Percentiles rank a stretch among this genome's conserved stretches.
These are phyloP conservation scores for Brachionus manjavacas DNA, from an alignment of 1,140 invertebrate genomes.

Conservation along the genomic window DNA sequence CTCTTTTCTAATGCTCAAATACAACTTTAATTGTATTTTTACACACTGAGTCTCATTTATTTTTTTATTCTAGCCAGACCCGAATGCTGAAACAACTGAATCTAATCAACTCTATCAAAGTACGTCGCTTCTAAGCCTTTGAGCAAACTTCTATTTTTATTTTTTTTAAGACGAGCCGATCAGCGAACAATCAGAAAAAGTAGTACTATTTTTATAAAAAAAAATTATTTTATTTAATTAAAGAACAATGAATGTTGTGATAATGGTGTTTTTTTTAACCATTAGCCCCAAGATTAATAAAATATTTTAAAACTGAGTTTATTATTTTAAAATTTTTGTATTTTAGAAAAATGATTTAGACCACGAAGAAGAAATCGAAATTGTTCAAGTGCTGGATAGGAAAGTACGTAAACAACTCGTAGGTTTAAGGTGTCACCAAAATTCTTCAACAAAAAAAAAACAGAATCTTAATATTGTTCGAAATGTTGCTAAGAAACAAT, in stretches of 20 bases:
- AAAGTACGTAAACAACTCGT: not conserved
- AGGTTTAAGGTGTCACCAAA: not conserved
- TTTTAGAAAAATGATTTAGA: not conserved
- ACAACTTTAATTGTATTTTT: not conserved
- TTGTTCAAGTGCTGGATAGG: not conserved
- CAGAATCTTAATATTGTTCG: not conserved
- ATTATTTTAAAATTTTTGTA: not conserved
- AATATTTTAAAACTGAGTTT: not conserved
- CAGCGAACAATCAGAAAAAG: not conserved
- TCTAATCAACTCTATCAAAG: not conserved
- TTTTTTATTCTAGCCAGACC: not conserved
- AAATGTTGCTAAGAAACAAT: conserved; percentile 35
- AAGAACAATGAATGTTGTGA: not conserved
- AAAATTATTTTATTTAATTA: not conserved
- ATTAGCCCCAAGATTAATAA: not conserved
- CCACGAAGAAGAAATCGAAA: not conserved
- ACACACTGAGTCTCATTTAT: not conserved
- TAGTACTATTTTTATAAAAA: not conserved
- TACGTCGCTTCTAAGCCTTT: not conserved
- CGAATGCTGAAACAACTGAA: not conserved
- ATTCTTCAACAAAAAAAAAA: not conserved
- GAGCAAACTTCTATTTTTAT: not conserved
- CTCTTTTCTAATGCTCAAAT: not conserved
- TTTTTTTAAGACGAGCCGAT: not conserved
- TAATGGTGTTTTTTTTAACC: not conserved